Evolutionary conservation across 2,888 invertebrate genomes (phyloP).

Genomic region (Drosophila diplacantha): DNA sequence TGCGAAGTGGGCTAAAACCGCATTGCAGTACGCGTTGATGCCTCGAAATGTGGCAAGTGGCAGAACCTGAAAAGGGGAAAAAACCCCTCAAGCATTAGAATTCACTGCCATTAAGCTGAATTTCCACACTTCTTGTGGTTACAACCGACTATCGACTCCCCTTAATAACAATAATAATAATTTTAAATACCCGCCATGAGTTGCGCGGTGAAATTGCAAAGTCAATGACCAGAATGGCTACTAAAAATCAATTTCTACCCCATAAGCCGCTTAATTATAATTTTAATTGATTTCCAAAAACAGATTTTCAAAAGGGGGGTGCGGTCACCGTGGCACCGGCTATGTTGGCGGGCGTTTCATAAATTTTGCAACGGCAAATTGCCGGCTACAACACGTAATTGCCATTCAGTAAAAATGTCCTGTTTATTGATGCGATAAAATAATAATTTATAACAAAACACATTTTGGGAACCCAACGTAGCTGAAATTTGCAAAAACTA

Average conservation of each 20-base stretch:
- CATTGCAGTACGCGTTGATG: slow-evolving; percentile 51
- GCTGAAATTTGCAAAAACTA: slow-evolving; percentile 14
- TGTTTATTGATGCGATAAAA: slow-evolving; percentile 44
- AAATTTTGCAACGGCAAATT: slow-evolving; percentile 36
- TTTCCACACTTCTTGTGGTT: slow-evolving; percentile 31
- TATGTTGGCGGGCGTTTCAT: slow-evolving; percentile 3
- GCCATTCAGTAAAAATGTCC: slow-evolving; percentile 10
- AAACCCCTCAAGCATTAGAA: slow-evolving; percentile 24
- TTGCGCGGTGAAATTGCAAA: slow-evolving; percentile 13
- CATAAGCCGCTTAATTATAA: slow-evolving; percentile 53
- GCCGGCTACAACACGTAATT: slow-evolving; percentile 43
- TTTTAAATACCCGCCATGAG: slow-evolving; percentile 13
- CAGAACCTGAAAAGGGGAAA: slow-evolving; percentile 6
- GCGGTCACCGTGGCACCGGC: neutral
- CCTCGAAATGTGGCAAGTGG: slow-evolving; percentile 42
- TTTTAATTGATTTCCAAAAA: slow-evolving; percentile 59
- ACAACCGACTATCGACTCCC: slow-evolving; percentile 2
- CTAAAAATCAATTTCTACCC: slow-evolving; percentile 47
- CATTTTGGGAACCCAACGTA: neutral
- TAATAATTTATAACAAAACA: slow-evolving; percentile 28
- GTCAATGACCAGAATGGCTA: slow-evolving; percentile 38
- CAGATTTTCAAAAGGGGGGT: slow-evolving; percentile 33
- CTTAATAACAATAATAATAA: slow-evolving; percentile 14
- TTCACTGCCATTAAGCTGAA: slow-evolving; percentile 30
- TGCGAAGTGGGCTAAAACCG: slow-evolving; percentile 10